A percentile compares a stretch with the other conserved stretches of the same genome.
phyloP scores from a whole-genome alignment of 2,888 invertebrate genomes.

The Morpho helenor region DNA sequence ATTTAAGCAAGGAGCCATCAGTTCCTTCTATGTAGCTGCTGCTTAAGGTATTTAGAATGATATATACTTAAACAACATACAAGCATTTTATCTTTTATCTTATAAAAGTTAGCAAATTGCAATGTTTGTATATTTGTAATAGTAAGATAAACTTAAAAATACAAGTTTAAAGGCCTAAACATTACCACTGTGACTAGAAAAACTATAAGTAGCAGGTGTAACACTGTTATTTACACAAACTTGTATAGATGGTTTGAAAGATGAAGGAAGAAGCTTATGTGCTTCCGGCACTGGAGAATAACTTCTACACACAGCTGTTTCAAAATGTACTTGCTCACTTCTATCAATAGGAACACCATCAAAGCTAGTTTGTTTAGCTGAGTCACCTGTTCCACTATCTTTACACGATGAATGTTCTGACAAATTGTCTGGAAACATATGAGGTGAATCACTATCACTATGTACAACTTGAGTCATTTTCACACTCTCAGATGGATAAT shows the following conservation, averaged over 20 bases:
- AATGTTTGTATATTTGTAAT: slow-evolving; percentile 35
- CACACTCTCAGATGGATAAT: slow-evolving; percentile 66
- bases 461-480: slow-evolving; percentile 74
- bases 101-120: slow-evolving; percentile 53
- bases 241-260: slow-evolving; percentile 75
- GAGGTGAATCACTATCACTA: slow-evolving; percentile 73
- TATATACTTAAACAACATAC: slow-evolving; percentile 1
- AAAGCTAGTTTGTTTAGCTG: slow-evolving; percentile 85
- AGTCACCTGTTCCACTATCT: slow-evolving; percentile 90
- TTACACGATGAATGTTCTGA: slow-evolving; percentile 88
- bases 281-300: slow-evolving; percentile 74
- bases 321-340: slow-evolving; percentile 71
- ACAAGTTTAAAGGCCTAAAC: slow-evolving; percentile 48
- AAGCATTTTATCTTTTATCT: slow-evolving; percentile 10
- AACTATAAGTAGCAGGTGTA: slow-evolving; percentile 76
- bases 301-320: slow-evolving; percentile 61
- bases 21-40: background rate
- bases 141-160: slow-evolving; percentile 31
- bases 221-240: slow-evolving; percentile 75
- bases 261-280: slow-evolving; percentile 73
- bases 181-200: slow-evolving; percentile 78
- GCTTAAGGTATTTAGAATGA: slow-evolving; percentile 2
- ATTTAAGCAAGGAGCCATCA: background rate
- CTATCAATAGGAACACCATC: slow-evolving; percentile 74
- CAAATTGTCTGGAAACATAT: slow-evolving; percentile 81